Evolutionary conservation across 2,888 invertebrate species (phyloP).

Genomic region (Agrotis puta): DNA sequence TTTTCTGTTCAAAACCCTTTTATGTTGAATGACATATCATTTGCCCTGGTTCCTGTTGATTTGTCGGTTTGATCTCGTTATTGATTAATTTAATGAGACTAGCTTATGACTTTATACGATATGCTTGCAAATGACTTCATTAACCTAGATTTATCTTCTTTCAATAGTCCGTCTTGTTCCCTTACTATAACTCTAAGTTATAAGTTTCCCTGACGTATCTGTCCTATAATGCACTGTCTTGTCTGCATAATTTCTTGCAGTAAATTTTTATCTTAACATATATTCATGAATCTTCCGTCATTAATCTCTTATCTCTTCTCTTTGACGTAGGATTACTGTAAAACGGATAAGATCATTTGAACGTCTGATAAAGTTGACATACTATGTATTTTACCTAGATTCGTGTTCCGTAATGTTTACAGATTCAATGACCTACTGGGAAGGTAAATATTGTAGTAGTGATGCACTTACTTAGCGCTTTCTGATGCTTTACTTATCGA

Average conservation of each 20-base stretch:
- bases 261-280: neutral
- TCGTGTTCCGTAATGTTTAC: slow-evolving; percentile 56
- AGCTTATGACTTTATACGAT: neutral
- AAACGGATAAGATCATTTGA: slow-evolving; percentile 47
- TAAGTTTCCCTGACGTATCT: neutral
- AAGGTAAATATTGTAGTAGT: slow-evolving; percentile 40
- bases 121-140: neutral
- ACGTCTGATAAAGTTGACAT: slow-evolving; percentile 45
- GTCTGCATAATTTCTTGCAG: neutral
- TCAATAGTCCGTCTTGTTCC: neutral
- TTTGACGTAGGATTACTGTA: slow-evolving; percentile 45
- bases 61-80: neutral
- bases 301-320: slow-evolving; percentile 48
- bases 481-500: too few relatives aligned
- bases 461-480: too few relatives aligned
- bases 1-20: neutral
- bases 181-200: neutral
- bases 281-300: slow-evolving; percentile 37
- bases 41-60: neutral
- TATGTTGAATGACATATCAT: neutral
- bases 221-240: neutral
- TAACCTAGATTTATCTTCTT: neutral
- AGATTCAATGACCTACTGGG: slow-evolving; percentile 53
- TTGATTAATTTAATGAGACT: neutral
- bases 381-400: slow-evolving; percentile 57